Evolutionary conservation across 1,140 invertebrate species (phyloP), one percentile per base, ranked within the genome.

Genomic region (Melipona quadrifasciata): DNA sequence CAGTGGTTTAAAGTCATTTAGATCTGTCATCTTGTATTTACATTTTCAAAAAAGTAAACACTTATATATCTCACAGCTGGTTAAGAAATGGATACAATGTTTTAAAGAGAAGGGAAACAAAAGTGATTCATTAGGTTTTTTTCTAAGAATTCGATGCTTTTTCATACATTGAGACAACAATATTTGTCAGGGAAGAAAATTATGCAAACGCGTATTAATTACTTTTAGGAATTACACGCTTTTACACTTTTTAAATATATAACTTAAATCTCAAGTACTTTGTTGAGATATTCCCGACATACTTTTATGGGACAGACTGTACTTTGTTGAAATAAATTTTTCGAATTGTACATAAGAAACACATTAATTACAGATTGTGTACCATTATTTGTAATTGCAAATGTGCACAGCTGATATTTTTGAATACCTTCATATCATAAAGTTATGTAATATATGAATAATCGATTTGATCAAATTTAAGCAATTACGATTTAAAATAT

Each of bases 361-460:
- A 34, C 76, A 89, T 85, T 90, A 87, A 90, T 91, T 89, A 90
- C 86, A 90, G 90, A 70, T 90, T 71, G 72, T 39, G 64, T 65
- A 78, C 79, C 58, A 77, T 86, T 82, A 64, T 82, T 47, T 65
- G 19, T 64, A 24, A 53, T 80, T 58, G 34, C 84, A 87, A 87
- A 87, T 85, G 82, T 72, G 75, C 72, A 76, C 67, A 53, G 27
- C 51, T 88, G 67, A 39, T 73, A 24, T 31, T 78, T 57, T 31
- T 51, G 84, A 74, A 84, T 80, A 80, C 11, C 77, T 71, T n/a
- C 27, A 70, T 39, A 16, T 57, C 27, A 19, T 79, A 71, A 58
- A 79, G 27, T 71, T 75, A 14, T 55, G 16, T 61, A 61, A 71
- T 72, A 73, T 31, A 78, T 65, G 51, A 58, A 21, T 86, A 87